Evolutionary conservation across 2,888 invertebrate species (phyloP).

Genomic region (Serrognathus titanus): DNA sequence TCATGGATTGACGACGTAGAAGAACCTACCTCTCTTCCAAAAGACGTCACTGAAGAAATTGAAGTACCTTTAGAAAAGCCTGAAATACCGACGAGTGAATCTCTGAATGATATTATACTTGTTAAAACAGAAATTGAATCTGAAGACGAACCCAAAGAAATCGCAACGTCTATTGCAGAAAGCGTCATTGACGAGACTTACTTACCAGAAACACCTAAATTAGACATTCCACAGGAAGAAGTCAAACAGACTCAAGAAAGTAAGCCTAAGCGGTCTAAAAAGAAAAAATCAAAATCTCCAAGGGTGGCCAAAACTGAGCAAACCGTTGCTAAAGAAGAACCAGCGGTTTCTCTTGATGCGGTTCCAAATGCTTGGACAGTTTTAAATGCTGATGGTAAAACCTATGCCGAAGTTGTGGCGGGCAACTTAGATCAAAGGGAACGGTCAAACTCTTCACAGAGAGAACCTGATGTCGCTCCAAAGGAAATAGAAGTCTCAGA

Average conservation of each 20-base stretch:
- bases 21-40: slow-evolving; percentile 17
- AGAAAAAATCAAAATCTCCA: slow-evolving; percentile 29
- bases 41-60: not conserved
- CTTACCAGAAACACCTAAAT: not conserved
- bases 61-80: too few species aligned
- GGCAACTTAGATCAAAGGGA: slow-evolving; percentile 1
- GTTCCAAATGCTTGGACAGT: slow-evolving; percentile 51
- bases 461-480: slow-evolving; percentile 1
- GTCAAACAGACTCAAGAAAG: slow-evolving; percentile 5
- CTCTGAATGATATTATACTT: too few species aligned
- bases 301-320: slow-evolving; percentile 20
- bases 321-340: not conserved
- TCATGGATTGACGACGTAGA: slow-evolving; percentile 42
- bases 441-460: slow-evolving; percentile 11
- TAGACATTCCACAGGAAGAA: slow-evolving; percentile 15
- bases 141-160: slow-evolving; percentile 15
- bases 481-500: not conserved
- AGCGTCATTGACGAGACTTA: slow-evolving; percentile 11
- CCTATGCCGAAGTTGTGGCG: slow-evolving; percentile 65
- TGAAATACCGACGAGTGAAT: too few species aligned
- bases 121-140: slow-evolving; percentile 9
- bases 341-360: slow-evolving; percentile 12
- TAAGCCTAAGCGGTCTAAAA: slow-evolving; percentile 22
- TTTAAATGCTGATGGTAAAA: slow-evolving; percentile 57
- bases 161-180: slow-evolving; percentile 16